Evolutionary conservation across 2,888 invertebrate genomes (phyloP).

Genomic region (Chloromyia formosa): DNA sequence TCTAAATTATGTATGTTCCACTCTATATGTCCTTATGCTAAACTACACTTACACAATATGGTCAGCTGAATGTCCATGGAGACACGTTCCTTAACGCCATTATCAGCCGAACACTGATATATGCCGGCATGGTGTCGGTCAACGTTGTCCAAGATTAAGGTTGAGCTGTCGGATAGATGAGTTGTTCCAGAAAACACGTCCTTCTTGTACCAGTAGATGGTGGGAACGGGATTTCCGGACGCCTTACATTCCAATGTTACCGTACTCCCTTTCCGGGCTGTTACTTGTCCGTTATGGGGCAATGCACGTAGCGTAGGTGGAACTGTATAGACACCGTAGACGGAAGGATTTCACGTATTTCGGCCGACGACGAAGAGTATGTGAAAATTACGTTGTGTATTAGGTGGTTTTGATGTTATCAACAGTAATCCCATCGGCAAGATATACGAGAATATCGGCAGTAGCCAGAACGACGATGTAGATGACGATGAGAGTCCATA

Average conservation of each 20-base stretch:
- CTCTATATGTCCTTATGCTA: constrained; percentile 45
- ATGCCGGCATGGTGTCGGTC: constrained; percentile 67
- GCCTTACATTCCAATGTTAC: constrained; percentile 76
- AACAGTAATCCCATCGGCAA: constrained; percentile 6
- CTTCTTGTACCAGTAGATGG: constrained; percentile 75
- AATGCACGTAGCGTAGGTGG: constrained; percentile 74
- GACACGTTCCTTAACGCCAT: constrained; percentile 67
- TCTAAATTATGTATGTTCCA: constrained; percentile 13
- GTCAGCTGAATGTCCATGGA: constrained; percentile 67
- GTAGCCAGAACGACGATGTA: background rate
- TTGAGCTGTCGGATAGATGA: constrained; percentile 65
- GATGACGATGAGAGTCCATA: too few relatives aligned
- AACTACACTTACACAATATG: constrained; percentile 65
- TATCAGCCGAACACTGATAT: constrained; percentile 67
- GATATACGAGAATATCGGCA: background rate
- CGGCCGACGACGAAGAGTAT: background rate
- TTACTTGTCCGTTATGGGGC: constrained; percentile 73
- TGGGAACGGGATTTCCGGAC: constrained; percentile 77
- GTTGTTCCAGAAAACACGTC: constrained; percentile 63
- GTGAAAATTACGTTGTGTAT: constrained; percentile 9
- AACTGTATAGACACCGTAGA: constrained; percentile 59
- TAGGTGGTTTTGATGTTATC: constrained; percentile 20
- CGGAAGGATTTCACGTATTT: background rate
- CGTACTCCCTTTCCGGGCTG: constrained; percentile 73
- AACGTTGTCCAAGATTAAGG: constrained; percentile 65